Conservation (phyloP, 2,888 invertebrate species). For the Monoplex corrugatus region DNA sequence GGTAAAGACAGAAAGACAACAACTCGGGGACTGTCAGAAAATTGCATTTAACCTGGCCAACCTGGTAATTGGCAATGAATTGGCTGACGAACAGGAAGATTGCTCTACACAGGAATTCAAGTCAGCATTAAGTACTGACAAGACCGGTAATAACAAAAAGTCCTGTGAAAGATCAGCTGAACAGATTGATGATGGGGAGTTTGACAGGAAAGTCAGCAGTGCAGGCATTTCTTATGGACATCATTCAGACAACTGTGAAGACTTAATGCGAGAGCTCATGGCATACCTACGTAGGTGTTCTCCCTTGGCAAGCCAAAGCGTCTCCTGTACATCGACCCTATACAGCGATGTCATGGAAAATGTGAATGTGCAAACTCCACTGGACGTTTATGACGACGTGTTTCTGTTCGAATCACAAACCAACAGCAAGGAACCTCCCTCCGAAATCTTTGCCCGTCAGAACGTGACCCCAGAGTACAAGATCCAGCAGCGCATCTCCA, state of each 20-base stretch:
- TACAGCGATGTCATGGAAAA: background rate
- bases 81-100: background rate
- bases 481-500: constrained; percentile 23
- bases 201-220: background rate
- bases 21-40: background rate
- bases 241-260: background rate
- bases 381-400: background rate
- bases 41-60: background rate
- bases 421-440: background rate
- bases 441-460: background rate
- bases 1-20: background rate
- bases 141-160: no score
- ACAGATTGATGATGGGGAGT: background rate
- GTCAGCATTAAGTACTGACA: background rate
- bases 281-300: constrained; percentile 1
- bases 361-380: background rate
- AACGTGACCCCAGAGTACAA: background rate
- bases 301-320: background rate
- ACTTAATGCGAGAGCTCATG: background rate
- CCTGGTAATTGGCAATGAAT: background rate
- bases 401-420: background rate
- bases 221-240: no score
- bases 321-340: background rate
- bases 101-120: background rate
- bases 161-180: background rate